Evolutionary conservation across 2,888 invertebrate species (phyloP).

Genomic region (Poecilus cupreus): DNA sequence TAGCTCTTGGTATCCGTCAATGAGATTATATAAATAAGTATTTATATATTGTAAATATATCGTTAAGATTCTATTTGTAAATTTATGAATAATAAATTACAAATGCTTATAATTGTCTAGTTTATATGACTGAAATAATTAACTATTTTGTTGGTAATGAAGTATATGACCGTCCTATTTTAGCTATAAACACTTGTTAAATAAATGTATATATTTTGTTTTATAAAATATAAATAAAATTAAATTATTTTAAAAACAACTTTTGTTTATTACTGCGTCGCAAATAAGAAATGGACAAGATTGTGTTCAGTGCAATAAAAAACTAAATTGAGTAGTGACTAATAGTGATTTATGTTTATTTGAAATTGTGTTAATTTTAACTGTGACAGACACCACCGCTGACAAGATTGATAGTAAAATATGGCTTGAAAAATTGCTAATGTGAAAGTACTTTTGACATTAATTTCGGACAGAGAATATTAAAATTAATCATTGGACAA

Average conservation of each 20-base stretch:
- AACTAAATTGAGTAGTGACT: not conserved
- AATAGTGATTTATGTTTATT: conserved; percentile 19
- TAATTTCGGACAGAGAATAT: conserved; percentile 19
- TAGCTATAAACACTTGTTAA: conserved; percentile 4
- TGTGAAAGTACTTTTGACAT: conserved; percentile 35
- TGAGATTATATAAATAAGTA: not conserved
- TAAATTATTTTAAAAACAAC: conserved; percentile 24
- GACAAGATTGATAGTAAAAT: conserved; percentile 42
- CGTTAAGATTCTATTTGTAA: not conserved
- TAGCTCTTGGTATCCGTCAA: no score
- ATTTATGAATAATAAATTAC: not conserved
- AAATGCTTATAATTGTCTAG: not conserved
- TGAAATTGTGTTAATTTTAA: not conserved
- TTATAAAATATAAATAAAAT: conserved; percentile 27
- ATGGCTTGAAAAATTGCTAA: not conserved
- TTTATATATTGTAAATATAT: conserved; percentile 22
- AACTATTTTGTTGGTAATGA: not conserved
- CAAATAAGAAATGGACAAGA: not conserved
- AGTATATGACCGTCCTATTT: conserved; percentile 20
- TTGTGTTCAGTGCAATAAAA: not conserved
- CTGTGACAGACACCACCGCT: not conserved
- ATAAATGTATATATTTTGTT: conserved; percentile 12
- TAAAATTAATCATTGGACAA: conserved; percentile 34
- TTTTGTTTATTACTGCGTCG: not conserved
- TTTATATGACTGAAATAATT: conserved; percentile 19